Conservation (phyloP, 2,888 invertebrate genomes). For the Ecdyonurus torrentis region DNA sequence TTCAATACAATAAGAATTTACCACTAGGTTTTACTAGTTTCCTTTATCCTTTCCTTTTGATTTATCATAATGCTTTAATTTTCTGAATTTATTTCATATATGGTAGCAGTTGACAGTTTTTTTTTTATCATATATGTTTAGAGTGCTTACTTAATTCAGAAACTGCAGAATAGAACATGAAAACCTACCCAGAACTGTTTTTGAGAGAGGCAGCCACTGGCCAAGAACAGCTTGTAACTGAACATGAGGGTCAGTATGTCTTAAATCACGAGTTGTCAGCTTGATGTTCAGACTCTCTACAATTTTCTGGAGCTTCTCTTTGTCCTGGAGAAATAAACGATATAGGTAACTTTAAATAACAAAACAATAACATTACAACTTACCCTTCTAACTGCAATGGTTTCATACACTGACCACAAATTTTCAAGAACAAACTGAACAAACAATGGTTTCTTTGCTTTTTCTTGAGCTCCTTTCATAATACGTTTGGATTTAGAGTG, state of each 20-base stretch:
- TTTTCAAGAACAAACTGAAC: constrained; percentile 83
- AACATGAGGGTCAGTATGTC: constrained; percentile 56
- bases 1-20: too few relatives aligned
- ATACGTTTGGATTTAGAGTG: constrained; percentile 70
- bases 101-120: too few relatives aligned
- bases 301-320: constrained; percentile 49
- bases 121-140: too few relatives aligned
- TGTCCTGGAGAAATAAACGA: constrained; percentile 30
- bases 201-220: constrained; percentile 80
- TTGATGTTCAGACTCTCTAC: constrained; percentile 62
- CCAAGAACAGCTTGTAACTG: constrained; percentile 68
- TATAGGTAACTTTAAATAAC: neutral
- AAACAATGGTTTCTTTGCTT: constrained; percentile 84
- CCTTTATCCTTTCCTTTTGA: too few relatives aligned
- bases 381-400: constrained; percentile 48
- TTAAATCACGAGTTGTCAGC: constrained; percentile 55
- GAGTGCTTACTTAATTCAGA: too few relatives aligned
- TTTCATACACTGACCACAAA: constrained; percentile 79
- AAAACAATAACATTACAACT: constrained; percentile 9
- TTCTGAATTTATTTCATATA: too few relatives aligned
- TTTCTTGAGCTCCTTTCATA: constrained; percentile 75
- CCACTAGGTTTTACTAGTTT: too few relatives aligned
- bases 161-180: too few relatives aligned
- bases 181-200: constrained; percentile 44
- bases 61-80: too few relatives aligned